Evolutionary conservation across 1,140 invertebrate species (phyloP).

Genomic region (Phthorimaea operculella): DNA sequence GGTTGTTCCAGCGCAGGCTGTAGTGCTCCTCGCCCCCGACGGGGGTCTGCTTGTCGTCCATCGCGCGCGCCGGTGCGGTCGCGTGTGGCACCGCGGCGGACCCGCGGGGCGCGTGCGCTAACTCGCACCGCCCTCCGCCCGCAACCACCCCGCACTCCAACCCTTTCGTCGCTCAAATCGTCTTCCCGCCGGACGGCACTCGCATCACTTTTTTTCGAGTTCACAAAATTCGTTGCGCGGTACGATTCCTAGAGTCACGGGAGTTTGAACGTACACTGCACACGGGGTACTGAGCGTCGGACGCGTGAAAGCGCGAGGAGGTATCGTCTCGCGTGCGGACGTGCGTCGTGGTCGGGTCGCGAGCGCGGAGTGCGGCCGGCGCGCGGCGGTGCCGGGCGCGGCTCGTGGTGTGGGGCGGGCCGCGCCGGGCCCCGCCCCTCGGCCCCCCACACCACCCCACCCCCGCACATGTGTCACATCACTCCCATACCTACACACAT

Average conservation of each 20-base stretch:
- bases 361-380: constrained; percentile 31
- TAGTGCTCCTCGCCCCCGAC: constrained; percentile 78
- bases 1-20: constrained; percentile 92
- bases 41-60: constrained; percentile 53
- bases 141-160: constrained; percentile 41
- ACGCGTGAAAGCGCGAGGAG: constrained; percentile 11
- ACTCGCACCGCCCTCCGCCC: constrained; percentile 47
- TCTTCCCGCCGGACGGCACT: constrained; percentile 39
- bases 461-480: constrained; percentile 40
- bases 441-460: constrained; percentile 9
- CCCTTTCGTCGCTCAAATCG: constrained; percentile 50
- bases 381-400: constrained; percentile 35
- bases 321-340: constrained; percentile 18
- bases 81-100: constrained; percentile 31
- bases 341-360: constrained; percentile 40
- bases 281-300: constrained; percentile 23
- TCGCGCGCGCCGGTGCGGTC: constrained; percentile 35
- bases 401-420: constrained; percentile 22
- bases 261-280: constrained; percentile 40
- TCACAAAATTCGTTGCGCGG: constrained; percentile 17
- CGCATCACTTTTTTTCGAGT: constrained; percentile 38
- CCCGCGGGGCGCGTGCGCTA: constrained; percentile 39
- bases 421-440: constrained; percentile 22
- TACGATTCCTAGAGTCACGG: constrained; percentile 20
- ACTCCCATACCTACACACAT: constrained; percentile 44